phyloP scores from a whole-genome alignment of 2,888 invertebrate genomes.

The Bruchidius siliquastri region DNA sequence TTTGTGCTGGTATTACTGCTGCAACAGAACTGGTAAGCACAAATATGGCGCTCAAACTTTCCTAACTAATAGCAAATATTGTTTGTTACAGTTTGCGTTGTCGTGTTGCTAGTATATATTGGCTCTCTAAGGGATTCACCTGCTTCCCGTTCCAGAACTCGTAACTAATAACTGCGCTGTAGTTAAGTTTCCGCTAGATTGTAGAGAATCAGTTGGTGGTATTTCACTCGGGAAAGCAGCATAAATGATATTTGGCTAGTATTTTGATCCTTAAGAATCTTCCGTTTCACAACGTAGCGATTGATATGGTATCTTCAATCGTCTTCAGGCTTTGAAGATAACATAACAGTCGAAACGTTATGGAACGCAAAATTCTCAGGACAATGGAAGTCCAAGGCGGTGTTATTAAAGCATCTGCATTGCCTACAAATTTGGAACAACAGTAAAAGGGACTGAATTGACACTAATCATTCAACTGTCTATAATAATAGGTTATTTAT shows the following conservation, averaged over 20 bases:
- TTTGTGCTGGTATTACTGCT: neutral
- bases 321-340: too few relatives aligned
- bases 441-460: too few relatives aligned
- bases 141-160: neutral
- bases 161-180: neutral
- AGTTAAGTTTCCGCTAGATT: neutral
- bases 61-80: neutral
- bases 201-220: neutral
- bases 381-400: too few relatives aligned
- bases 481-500: too few relatives aligned
- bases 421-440: too few relatives aligned
- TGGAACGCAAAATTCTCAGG: too few relatives aligned
- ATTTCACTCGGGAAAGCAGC: neutral
- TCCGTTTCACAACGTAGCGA: too few relatives aligned
- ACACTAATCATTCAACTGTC: too few relatives aligned
- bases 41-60: neutral
- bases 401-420: too few relatives aligned
- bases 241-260: neutral
- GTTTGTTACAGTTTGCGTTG: neutral
- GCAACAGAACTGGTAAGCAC: neutral
- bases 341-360: too few relatives aligned
- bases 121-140: neutral
- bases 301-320: too few relatives aligned
- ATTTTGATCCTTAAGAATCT: too few relatives aligned
- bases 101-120: neutral